Evolutionary conservation across 2,113 vertebrate genomes (phyloP).

Genomic region (Poicephalus gulielmi): DNA sequence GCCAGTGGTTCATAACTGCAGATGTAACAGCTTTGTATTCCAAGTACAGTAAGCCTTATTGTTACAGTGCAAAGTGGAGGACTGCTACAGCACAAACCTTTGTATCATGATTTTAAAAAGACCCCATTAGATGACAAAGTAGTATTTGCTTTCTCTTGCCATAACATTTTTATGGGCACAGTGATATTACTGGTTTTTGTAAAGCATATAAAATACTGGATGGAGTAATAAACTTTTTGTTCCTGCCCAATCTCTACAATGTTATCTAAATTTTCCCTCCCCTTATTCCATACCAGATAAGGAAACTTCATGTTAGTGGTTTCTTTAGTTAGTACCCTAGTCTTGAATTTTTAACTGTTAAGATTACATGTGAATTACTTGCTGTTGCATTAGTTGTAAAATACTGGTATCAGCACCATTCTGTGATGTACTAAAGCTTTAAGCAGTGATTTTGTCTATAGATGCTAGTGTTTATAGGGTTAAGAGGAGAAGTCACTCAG

Average conservation of each 20-base stretch:
- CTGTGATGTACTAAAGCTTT: conserved; percentile 48
- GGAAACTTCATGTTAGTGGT: conserved; percentile 50
- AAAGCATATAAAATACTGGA: conserved; percentile 75
- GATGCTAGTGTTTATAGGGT: conserved; percentile 3
- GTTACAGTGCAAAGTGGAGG: conserved; percentile 81
- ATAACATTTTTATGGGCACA: conserved; percentile 78
- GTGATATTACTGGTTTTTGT: conserved; percentile 77
- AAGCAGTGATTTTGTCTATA: conserved; percentile 27
- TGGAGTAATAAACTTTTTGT: conserved; percentile 73
- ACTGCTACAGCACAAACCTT: conserved; percentile 83
- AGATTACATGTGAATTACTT: conserved; percentile 33
- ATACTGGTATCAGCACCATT: conserved; percentile 24
- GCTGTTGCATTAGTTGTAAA: conserved; percentile 57
- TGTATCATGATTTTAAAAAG: conserved; percentile 82
- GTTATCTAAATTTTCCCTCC: conserved; percentile 57
- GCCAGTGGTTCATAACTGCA: conserved; percentile 80
- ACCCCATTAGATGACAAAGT: conserved; percentile 77
- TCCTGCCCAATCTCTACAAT: conserved; percentile 69
- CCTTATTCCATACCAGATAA: conserved; percentile 20
- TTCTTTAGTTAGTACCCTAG: conserved; percentile 42
- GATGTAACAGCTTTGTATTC: conserved; percentile 73
- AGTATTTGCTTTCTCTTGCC: conserved; percentile 79
- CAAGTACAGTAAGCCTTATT: conserved; percentile 79
- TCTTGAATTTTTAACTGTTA: conserved; percentile 58
- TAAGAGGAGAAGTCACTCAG: not conserved